Evolutionary conservation across 2,113 vertebrate genomes (phyloP).

Genomic region (Epinephelus cyanopodus): DNA sequence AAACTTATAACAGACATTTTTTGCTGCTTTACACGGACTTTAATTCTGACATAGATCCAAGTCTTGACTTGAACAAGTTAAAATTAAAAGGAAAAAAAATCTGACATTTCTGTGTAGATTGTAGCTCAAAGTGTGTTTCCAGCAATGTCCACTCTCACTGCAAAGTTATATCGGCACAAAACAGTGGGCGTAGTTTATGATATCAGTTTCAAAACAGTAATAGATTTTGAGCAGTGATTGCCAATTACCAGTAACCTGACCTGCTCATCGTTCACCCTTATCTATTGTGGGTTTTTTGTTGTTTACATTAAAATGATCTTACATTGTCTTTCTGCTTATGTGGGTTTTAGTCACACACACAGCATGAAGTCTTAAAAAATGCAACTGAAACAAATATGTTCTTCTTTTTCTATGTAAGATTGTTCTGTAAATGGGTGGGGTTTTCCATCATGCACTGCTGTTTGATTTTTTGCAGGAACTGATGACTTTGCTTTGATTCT

Average conservation of each 20-base stretch:
- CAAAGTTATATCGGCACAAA: too few relatives aligned
- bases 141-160: too few relatives aligned
- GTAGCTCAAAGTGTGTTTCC: background rate
- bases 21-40: too few relatives aligned
- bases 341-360: too few relatives aligned
- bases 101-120: background rate
- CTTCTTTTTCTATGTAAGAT: background rate
- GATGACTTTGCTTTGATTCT: slow-evolving; percentile 61
- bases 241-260: too few relatives aligned
- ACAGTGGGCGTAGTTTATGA: too few relatives aligned
- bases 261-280: too few relatives aligned
- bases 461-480: slow-evolving; percentile 29
- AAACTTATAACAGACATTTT: too few relatives aligned
- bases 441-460: slow-evolving; percentile 8
- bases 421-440: background rate
- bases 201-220: background rate
- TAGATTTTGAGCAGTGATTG: background rate
- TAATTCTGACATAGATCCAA: background rate
- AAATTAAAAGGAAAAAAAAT: too few relatives aligned
- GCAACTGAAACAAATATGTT: background rate
- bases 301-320: background rate
- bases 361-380: background rate
- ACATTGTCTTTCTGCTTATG: too few relatives aligned
- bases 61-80: background rate
- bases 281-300: background rate